Conservation (phyloP, 2,797 vertebrate species). For the Rhabdophis nuchalis region DNA sequence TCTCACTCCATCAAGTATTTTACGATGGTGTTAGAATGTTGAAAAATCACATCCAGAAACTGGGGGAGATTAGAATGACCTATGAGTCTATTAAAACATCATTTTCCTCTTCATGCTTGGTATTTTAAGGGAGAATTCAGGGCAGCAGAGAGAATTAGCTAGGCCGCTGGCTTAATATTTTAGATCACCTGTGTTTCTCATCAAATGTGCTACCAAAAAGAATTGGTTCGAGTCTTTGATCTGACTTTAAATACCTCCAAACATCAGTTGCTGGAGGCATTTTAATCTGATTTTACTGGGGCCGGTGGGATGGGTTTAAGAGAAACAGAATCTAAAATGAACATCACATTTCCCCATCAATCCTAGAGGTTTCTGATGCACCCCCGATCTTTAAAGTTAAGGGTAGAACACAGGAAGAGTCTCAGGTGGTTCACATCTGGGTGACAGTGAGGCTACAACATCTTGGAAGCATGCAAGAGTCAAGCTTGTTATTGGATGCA, state of each 20-base stretch:
- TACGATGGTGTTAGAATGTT: background rate
- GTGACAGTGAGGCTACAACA: background rate
- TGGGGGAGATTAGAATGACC: background rate
- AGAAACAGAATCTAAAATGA: constrained; percentile 62
- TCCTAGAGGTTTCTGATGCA: constrained; percentile 33
- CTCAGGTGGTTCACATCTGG: background rate
- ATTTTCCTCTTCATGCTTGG: constrained; percentile 44
- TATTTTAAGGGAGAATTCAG: constrained; percentile 48
- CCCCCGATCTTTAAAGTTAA: background rate
- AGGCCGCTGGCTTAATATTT: constrained; percentile 28
- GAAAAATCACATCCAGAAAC: constrained; percentile 34
- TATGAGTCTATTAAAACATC: constrained; percentile 46
- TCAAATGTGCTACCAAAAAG: constrained; percentile 66
- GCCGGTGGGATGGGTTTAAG: constrained; percentile 48
- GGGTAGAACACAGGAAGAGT: constrained; percentile 12
- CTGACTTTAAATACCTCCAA: constrained; percentile 67
- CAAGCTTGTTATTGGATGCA: background rate
- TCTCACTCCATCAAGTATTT: background rate
- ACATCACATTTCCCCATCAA: constrained; percentile 54
- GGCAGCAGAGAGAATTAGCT: constrained; percentile 57
- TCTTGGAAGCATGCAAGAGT: background rate
- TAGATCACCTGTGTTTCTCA: constrained; percentile 69
- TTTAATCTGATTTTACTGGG: constrained; percentile 71
- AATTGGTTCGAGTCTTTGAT: constrained; percentile 65
- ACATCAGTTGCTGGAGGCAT: constrained; percentile 64